These are phyloP conservation scores for Orussus abietinus DNA, from an alignment of 1,140 invertebrate species.

Conservation along the genomic window DNA sequence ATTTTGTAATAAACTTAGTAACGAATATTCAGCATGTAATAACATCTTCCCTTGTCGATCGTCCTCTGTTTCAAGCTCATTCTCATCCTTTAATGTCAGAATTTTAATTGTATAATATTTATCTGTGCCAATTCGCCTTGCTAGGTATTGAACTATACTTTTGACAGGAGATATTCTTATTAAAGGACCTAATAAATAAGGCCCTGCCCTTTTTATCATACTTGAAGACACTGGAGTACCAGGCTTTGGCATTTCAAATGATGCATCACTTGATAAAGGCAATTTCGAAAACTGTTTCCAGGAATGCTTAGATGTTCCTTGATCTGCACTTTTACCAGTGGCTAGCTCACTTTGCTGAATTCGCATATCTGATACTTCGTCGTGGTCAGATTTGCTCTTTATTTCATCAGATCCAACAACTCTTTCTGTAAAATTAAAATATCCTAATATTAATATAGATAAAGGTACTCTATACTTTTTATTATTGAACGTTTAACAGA, in stretches of 20 bases:
- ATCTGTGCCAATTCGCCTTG: conserved; percentile 68
- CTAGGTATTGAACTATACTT: conserved; percentile 76
- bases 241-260: conserved; percentile 24
- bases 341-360: not conserved
- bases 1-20: conserved; percentile 68
- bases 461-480: not conserved
- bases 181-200: conserved; percentile 69
- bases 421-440: not conserved
- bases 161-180: conserved; percentile 73
- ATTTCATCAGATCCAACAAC: not conserved
- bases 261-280: not conserved
- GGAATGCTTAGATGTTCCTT: not conserved
- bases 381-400: not conserved
- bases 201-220: conserved; percentile 61
- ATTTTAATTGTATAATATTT: conserved; percentile 77
- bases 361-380: not conserved
- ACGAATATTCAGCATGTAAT: conserved; percentile 75
- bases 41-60: conserved; percentile 80
- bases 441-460: not conserved
- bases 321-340: not conserved
- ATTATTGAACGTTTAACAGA: not conserved
- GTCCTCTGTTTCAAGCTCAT: conserved; percentile 67
- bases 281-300: not conserved
- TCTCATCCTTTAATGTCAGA: conserved; percentile 55
- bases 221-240: conserved; percentile 37